A percentile compares a stretch with the other conserved stretches of the same genome.
These are phyloP conservation scores for Euspilapteryx auroguttella DNA, from an alignment of 2,888 invertebrate species.

Conservation along the genomic window DNA sequence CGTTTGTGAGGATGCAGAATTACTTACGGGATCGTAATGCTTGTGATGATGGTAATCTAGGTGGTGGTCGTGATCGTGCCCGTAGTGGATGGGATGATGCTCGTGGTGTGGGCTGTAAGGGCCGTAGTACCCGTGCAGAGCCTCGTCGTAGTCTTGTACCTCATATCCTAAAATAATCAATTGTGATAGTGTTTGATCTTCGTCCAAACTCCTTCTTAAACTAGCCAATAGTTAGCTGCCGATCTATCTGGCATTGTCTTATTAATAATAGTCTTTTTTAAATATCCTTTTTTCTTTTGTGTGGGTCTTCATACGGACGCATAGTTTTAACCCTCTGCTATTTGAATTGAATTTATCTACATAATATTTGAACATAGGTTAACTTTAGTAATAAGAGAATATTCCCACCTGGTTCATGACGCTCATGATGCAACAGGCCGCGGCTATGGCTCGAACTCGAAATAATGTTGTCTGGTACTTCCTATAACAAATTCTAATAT, in stretches of 20 bases:
- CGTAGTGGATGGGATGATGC: not conserved
- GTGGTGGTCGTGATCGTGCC: slow-evolving; percentile 13
- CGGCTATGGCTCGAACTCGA: slow-evolving; percentile 32
- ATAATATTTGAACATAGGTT: too few species aligned
- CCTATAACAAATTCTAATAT: slow-evolving; percentile 33
- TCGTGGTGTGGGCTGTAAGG: slow-evolving; percentile 1
- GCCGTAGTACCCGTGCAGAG: slow-evolving; percentile 18
- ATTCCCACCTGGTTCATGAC: not conserved
- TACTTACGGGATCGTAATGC: slow-evolving; percentile 11
- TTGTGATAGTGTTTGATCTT: too few species aligned
- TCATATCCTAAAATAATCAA: slow-evolving; percentile 26
- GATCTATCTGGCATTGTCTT: too few species aligned
- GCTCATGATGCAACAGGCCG: slow-evolving; percentile 20
- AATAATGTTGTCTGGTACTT: slow-evolving; percentile 27
- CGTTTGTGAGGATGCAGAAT: not conserved
- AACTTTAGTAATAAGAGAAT: too few species aligned
- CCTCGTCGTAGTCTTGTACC: slow-evolving; percentile 32
- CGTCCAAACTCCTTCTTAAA: too few species aligned
- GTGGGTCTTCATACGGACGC: too few species aligned
- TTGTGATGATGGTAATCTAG: slow-evolving; percentile 14
- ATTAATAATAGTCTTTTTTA: too few species aligned
- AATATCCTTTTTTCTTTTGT: too few species aligned
- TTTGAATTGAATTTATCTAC: too few species aligned
- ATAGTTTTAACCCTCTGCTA: too few species aligned
- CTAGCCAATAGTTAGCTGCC: too few species aligned